Percentiles rank a stretch among this genome's conserved stretches.
Conservation (phyloP, 2,888 invertebrate genomes). For the Idaea straminata region DNA sequence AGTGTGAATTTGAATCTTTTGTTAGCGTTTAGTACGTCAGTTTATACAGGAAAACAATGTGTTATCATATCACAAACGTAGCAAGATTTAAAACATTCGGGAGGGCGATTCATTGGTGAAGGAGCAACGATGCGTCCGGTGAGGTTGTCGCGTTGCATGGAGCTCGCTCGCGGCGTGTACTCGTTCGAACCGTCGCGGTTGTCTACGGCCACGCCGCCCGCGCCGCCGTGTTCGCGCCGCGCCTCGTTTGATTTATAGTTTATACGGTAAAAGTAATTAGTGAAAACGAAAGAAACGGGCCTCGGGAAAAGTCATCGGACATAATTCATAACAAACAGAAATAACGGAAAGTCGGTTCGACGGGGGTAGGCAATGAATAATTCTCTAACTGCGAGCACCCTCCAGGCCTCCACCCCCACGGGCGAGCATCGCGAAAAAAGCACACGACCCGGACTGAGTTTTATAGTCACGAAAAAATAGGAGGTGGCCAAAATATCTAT, state of each 20-base stretch:
- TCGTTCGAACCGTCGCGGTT: not conserved
- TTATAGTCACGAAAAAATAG: conserved; percentile 78
- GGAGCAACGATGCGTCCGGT: conserved; percentile 8
- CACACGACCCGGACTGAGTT: conserved; percentile 72
- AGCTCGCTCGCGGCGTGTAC: conserved; percentile 25
- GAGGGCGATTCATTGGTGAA: not conserved
- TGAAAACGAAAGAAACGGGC: conserved; percentile 72
- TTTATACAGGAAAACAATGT: conserved; percentile 59
- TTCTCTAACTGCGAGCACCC: conserved; percentile 78
- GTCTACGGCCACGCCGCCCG: conserved; percentile 14
- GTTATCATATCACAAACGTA: conserved; percentile 54
- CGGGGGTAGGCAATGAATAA: conserved; percentile 79
- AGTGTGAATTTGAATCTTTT: conserved; percentile 80
- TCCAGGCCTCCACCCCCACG: conserved; percentile 46
- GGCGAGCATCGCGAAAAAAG: conserved; percentile 73
- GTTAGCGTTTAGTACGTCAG: conserved; percentile 72
- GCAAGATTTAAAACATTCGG: conserved; percentile 26
- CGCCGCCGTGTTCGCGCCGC: conserved; percentile 38
- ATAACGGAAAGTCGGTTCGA: conserved; percentile 78
- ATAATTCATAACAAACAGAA: conserved; percentile 80
- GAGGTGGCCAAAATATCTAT: conserved; percentile 78
- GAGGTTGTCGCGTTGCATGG: conserved; percentile 7
- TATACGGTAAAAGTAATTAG: conserved; percentile 75
- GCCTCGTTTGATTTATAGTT: conserved; percentile 61
- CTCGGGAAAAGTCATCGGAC: conserved; percentile 76